Evolutionary conservation across 2,888 invertebrate species (phyloP), one percentile per base, ranked within the genome.

Genomic region (Brenthis ino): DNA sequence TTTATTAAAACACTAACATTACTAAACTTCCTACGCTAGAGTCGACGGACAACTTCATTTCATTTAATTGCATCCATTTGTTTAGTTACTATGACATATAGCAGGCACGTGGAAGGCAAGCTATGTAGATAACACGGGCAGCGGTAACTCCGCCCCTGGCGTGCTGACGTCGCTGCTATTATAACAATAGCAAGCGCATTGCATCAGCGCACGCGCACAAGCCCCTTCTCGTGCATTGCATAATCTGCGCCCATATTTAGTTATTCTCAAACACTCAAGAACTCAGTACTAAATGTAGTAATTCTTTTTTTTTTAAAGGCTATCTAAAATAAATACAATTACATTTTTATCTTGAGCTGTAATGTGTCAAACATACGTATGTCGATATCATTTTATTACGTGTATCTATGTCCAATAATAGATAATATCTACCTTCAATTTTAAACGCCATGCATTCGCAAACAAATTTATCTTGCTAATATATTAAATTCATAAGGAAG

Each of bases 101-200:
- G 14, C 54, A 55, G 56, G 51, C 67, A 63, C 61, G 67, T 57
- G 67, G 56, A 67, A 28, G 55, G 67, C 51, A 51, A 65, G 61
- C 33, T 65, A 57, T 63, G 66, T 63, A 48, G 66, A 69, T 65
- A 65, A 65, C 67, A 50, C 48, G 58, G 58, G 57, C 64, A 57
- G 33, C 64, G 70, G 72, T 71, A 68, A 66, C 72, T 72, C 76
- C 77, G 73, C 77, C 76, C 70, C 74, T 73, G 55, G 57, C 68
- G 72, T 71, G 75, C 72, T 79, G 78, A 83, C 81, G 82, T 80
- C 74, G 76, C 68, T 70, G 72, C 73, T 75, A 75, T 76, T 74
- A 75, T 74, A 75, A 79, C 79, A 76, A 77, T 74, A 76, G 72
- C 74, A 72, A 70, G 54, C 76, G 64, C 67, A 74, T 81, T 81